Base-by-base conservation (phyloP, 2,888 invertebrate species). In the Pelosia muscerda region DNA sequence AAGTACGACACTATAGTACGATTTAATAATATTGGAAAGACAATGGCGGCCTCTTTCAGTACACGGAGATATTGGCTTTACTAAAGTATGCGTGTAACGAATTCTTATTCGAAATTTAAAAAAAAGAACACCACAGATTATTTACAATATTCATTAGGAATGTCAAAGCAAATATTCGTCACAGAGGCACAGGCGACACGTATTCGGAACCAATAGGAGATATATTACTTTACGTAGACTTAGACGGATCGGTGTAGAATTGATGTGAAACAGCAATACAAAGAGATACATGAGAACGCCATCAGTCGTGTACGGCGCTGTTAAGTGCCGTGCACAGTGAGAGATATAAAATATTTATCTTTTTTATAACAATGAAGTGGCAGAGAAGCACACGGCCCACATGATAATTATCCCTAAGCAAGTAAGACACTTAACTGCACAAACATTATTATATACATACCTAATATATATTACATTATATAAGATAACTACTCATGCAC, bases 211-310 rank as follows among this genome's bases (percentile, higher is more conserved):
- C 77, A 70, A 69, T 73, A 71, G 60, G 66, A 76, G 77, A 79
- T 80, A 77, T 81, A 73, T 81, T 76, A 81, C 81, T 81, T 63
- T 78, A 77, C 66, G 64, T 70, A 78, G 83, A 81, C 77, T 77
- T 81, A 81, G 84, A 81, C 81, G 73, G 84, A 83, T 83, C 78
- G 81, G 72, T 59, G 61, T 42, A 62, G 75, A 73, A 71, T 76
- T 73, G 73, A 71, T 71, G 63, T 58, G 68, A 61, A 64, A 61
- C 64, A 65, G 65, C 71, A 75, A 68, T 61, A 68, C 75, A 78
- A 78, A 78, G 76, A 75, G 74, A 75, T 82, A 84, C 84, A 84
- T 67, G 83, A 76, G 78, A 84, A 84, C 58, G 73, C 84, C 80
- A 83, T 84, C 83, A 79, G 74, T 68, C 65, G 65, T 58, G 23